Conservation (phyloP, 2,113 vertebrate genomes). For the Eolophus roseicapilla region DNA sequence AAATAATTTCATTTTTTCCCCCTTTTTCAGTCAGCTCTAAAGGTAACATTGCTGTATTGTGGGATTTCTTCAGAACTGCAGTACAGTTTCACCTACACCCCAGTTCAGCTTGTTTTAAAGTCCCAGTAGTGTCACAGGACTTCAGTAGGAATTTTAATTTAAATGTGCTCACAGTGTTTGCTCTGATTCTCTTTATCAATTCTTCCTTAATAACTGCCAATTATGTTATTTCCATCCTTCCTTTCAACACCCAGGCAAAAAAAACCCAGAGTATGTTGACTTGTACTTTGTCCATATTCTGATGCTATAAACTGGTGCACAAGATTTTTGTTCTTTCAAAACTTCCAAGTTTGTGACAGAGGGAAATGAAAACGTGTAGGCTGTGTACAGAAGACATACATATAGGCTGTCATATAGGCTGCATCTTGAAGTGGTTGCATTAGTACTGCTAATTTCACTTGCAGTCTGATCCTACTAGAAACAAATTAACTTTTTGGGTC, state of each 20-base stretch:
- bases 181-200: background rate
- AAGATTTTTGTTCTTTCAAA: background rate
- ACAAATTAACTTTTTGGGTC: background rate
- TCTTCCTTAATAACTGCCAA: background rate
- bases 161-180: background rate
- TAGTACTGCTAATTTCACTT: background rate
- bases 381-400: background rate
- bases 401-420: background rate
- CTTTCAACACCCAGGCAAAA: background rate
- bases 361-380: background rate
- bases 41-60: background rate
- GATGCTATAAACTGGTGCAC: background rate
- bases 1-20: background rate
- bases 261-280: accelerated
- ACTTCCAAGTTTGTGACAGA: background rate
- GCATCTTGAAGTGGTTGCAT: background rate
- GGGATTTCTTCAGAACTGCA: background rate
- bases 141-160: background rate
- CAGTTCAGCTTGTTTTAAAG: background rate
- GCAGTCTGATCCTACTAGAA: background rate
- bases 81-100: background rate
- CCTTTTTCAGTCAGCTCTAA: background rate
- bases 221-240: background rate
- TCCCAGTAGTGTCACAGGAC: background rate
- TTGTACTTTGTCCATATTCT: background rate